Percentiles rank a stretch among this genome's conserved stretches.
Evolutionary conservation across 2,888 invertebrate genomes (phyloP).

Genomic region (Odontocolon sp.): DNA sequence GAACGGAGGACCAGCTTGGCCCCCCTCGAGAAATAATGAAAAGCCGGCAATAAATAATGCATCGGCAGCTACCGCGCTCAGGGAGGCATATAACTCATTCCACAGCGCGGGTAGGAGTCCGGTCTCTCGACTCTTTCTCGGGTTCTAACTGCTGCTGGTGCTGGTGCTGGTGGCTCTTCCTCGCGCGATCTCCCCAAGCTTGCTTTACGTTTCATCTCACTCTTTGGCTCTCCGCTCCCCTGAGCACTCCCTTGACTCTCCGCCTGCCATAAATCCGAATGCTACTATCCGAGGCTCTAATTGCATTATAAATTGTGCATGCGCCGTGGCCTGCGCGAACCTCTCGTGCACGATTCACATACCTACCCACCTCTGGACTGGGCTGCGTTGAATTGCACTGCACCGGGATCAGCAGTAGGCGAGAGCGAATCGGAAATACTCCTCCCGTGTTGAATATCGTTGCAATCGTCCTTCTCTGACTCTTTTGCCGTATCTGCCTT

Average conservation of each 20-base stretch:
- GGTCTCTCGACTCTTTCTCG: slow-evolving; percentile 22
- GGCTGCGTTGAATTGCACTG: slow-evolving; percentile 42
- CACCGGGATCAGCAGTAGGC: slow-evolving; percentile 23
- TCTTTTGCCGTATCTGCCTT: no score
- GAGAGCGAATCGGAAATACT: slow-evolving; percentile 56
- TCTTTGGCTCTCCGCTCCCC: slow-evolving; percentile 55
- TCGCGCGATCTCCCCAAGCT: slow-evolving; percentile 63
- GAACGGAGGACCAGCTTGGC: slow-evolving; percentile 1
- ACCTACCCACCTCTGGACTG: slow-evolving; percentile 41
- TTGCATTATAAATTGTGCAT: slow-evolving; percentile 81
- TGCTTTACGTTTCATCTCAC: slow-evolving; percentile 54
- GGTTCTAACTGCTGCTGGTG: slow-evolving; percentile 52
- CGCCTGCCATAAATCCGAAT: slow-evolving; percentile 80
- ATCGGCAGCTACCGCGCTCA: slow-evolving; percentile 78
- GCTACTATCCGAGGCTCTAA: slow-evolving; percentile 80
- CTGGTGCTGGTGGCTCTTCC: slow-evolving; percentile 54
- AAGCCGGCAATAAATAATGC: slow-evolving; percentile 80
- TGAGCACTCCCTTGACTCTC: slow-evolving; percentile 62
- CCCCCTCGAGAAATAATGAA: slow-evolving; percentile 77
- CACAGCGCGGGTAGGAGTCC: slow-evolving; percentile 64
- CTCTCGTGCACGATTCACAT: slow-evolving; percentile 57
- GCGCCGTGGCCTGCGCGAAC: slow-evolving; percentile 73
- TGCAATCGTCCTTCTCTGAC: slow-evolving; percentile 10
- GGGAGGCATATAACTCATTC: slow-evolving; percentile 79
- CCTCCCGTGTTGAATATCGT: slow-evolving; percentile 26